Base-by-base conservation (phyloP, 2,797 vertebrate genomes). In the Prionace glauca region DNA sequence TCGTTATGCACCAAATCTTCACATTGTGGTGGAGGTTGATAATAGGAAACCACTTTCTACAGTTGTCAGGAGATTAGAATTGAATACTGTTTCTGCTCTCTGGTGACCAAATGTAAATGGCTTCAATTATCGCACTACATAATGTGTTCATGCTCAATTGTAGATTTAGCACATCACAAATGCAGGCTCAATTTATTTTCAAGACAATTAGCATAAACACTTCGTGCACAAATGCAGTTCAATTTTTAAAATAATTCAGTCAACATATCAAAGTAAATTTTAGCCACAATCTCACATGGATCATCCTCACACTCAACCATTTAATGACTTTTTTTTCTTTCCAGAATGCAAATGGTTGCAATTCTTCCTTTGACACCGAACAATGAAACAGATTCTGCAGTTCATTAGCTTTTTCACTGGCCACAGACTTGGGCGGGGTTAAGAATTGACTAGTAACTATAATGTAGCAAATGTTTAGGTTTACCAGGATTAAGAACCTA, bases 181-280 rank as follows among this genome's bases (percentile, higher is more conserved):
- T 91, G 60, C 60, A 91, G 29, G 88, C 7, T 91, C 88, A 91
- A 91, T 65, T 91, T 91, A 91, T 88, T 88, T n/a, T 65, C 88
- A 62, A 65, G 60, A 36, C 32, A 65, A 91, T 91, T 91, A 91
- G 22, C 62, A 62, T 87, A 56, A 1, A 65, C 16, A 91, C 32
- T 65, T 90, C 11, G 14, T 62, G 60, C 4, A 91, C 16, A 91
- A 91, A 65, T 65, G 32, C 18, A 36, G 32, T 65, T 36, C 60
- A 36, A 22, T 36, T 45, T 84, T 91, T 91, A 22, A 65, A 91
- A 65, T 91, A 91, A 91, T 91, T 65, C 60, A 91, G 60, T 91
- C 60, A 62, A 91, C 32, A 91, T 91, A 65, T 91, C 60, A 91
- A 91, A 65, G 29, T n/a, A 90, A 90, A 62, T 56, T 90, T 90